Percentiles rank a stretch among this genome's conserved stretches.
phyloP scores from a whole-genome alignment of 53 echinoderm and acorn worm species.

The Echinometra lucunter region DNA sequence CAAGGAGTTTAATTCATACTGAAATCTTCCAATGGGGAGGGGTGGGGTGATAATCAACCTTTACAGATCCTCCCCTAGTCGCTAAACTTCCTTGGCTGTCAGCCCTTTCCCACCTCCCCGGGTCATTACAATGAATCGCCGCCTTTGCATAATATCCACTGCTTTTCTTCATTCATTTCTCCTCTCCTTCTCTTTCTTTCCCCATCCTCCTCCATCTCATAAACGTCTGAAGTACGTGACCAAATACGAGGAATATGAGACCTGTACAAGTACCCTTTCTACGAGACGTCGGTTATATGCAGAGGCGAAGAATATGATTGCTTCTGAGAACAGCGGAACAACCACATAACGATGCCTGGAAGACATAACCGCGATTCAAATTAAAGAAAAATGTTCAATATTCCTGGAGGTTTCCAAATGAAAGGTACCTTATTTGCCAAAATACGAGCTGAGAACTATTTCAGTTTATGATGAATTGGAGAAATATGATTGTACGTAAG shows the following conservation, averaged over 20 bases:
- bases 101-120: too few relatives aligned
- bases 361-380: not conserved
- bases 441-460: too few relatives aligned
- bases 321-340: not conserved
- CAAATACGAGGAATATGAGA: constrained; percentile 11
- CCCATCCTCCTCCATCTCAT: not conserved
- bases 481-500: too few relatives aligned
- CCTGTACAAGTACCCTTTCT: constrained; percentile 28
- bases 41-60: too few relatives aligned
- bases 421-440: not conserved
- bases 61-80: too few relatives aligned
- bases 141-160: constrained; percentile 38
- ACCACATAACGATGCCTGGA: not conserved
- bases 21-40: too few relatives aligned
- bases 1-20: too few relatives aligned
- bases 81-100: too few relatives aligned
- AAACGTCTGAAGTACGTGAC: not conserved
- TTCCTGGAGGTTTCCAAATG: not conserved
- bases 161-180: not conserved
- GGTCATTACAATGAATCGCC: too few relatives aligned
- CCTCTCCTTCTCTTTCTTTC: not conserved
- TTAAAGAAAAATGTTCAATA: not conserved
- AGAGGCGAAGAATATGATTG: constrained; percentile 1
- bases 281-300: not conserved
- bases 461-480: too few relatives aligned